phyloP scores from a whole-genome alignment of 2,797 vertebrate genomes.

The Vespertilio murinus region DNA sequence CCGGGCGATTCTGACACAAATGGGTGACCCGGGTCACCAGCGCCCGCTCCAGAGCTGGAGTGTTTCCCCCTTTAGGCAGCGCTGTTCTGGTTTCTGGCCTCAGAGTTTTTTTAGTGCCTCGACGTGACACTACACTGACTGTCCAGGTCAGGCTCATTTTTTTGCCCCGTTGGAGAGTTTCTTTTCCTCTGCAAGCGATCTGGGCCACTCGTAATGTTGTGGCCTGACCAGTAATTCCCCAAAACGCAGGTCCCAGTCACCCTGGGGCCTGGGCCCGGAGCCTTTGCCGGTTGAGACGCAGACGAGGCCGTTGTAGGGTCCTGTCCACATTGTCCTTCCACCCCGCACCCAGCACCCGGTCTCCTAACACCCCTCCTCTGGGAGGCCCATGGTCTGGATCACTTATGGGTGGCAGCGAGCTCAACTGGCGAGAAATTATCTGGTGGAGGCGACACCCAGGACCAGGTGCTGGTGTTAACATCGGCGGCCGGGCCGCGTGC shows the following conservation, averaged over 20 bases:
- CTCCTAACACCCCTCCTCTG: not conserved
- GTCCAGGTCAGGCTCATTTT: not conserved
- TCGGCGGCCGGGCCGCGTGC: accelerated
- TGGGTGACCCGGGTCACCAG: accelerated
- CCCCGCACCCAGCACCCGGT: not conserved
- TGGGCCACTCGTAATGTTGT: too few relatives aligned
- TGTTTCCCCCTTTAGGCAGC: accelerated
- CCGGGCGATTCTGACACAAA: accelerated
- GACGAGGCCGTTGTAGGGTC: not conserved
- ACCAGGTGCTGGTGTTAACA: accelerated
- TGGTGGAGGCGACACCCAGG: accelerated
- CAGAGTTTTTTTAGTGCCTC: accelerated
- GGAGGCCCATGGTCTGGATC: not conserved
- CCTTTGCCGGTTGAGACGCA: not conserved
- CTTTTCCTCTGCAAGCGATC: not conserved
- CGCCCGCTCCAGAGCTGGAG: accelerated
- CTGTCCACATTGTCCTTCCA: accelerated
- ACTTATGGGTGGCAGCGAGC: accelerated
- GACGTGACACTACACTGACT: too few relatives aligned
- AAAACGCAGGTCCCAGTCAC: not conserved
- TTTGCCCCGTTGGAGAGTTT: not conserved
- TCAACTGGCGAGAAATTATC: accelerated
- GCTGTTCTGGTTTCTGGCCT: accelerated
- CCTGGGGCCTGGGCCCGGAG: not conserved
- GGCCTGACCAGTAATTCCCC: not conserved